Percentiles rank a stretch among this genome's conserved stretches.
phyloP scores from a whole-genome alignment of 2,888 invertebrate species.

The Thereva nobilitata region DNA sequence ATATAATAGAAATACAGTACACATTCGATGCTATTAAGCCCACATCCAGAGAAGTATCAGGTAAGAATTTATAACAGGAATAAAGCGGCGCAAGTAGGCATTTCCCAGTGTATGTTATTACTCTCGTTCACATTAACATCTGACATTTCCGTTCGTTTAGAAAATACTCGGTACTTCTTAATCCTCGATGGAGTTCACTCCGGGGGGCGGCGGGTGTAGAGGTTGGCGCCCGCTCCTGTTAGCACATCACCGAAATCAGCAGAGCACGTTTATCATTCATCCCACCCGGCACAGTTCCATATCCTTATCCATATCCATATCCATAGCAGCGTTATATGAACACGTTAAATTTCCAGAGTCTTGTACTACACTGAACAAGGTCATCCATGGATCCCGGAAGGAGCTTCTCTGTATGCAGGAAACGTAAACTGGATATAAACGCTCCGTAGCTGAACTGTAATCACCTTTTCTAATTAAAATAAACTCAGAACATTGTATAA shows the following conservation, averaged over 20 bases:
- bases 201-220: background rate
- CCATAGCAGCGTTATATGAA: background rate
- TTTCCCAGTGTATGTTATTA: conserved; percentile 12
- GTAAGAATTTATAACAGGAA: conserved; percentile 20
- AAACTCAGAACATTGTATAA: conserved; percentile 23
- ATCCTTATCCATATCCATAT: background rate
- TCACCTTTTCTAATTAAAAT: conserved; percentile 33
- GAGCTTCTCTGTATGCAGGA: conserved; percentile 2
- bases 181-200: background rate
- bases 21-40: too few relatives aligned
- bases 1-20: too few relatives aligned
- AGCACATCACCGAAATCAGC: conserved; percentile 24
- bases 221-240: background rate
- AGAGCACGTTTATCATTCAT: conserved; percentile 28
- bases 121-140: background rate
- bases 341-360: background rate
- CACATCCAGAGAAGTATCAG: background rate
- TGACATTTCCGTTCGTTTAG: background rate
- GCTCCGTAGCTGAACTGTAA: conserved; percentile 24
- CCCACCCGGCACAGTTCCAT: conserved; percentile 7
- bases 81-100: conserved; percentile 18
- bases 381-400: conserved; percentile 6
- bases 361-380: conserved; percentile 17
- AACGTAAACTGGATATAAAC: conserved; percentile 13
- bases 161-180: background rate